A percentile compares a stretch with the other conserved stretches of the same genome.
Evolutionary conservation across 2,113 vertebrate species (phyloP).

Genomic region (Phycodurus eques): DNA sequence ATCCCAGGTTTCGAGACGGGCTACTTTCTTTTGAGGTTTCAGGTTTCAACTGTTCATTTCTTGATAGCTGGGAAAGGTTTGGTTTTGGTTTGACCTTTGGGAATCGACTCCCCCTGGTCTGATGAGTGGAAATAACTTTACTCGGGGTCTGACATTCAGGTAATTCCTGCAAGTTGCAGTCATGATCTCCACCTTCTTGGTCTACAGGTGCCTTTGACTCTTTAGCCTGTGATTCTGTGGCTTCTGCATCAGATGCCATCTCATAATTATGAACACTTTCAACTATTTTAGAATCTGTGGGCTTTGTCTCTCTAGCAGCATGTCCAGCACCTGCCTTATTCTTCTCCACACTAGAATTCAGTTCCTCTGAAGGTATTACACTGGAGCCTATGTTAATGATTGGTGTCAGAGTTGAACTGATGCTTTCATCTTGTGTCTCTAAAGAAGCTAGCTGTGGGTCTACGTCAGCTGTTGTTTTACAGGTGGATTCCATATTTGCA

Average conservation of each 20-base stretch:
- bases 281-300: not conserved
- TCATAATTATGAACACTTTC: not conserved
- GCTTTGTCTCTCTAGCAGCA: conserved; percentile 13
- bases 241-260: not conserved
- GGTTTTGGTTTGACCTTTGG: conserved; percentile 1
- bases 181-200: not conserved
- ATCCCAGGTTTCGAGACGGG: not conserved
- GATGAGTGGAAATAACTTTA: not conserved
- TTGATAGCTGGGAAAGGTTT: conserved; percentile 10
- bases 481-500: not conserved
- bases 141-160: not conserved
- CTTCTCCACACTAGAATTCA: not conserved
- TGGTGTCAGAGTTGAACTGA: not conserved
- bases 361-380: conserved; percentile 8
- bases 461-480: not conserved
- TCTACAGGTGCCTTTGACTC: not conserved
- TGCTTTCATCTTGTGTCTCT: not conserved
- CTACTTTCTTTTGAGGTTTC: not conserved
- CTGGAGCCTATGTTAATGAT: conserved; percentile 1
- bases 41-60: conserved; percentile 4
- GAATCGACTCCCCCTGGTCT: not conserved
- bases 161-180: not conserved
- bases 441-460: not conserved
- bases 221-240: conserved; percentile 6
- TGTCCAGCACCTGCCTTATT: conserved; percentile 25